Conservation (phyloP, 2,888 invertebrate species). For the Tetragonula carbonaria region DNA sequence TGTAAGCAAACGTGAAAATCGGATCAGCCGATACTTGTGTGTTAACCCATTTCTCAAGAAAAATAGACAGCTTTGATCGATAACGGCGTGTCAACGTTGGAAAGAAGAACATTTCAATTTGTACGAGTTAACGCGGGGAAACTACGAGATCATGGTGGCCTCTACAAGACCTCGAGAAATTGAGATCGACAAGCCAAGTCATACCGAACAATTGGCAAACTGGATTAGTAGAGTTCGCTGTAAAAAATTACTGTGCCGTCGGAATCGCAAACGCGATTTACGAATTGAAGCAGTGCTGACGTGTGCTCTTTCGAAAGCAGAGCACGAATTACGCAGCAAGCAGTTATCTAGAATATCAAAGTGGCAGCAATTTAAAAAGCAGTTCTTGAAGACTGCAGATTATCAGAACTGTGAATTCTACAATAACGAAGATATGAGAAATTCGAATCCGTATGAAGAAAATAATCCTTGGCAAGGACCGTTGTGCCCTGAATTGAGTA, state of each 20-base stretch:
- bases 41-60: constrained; percentile 21
- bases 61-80: background rate
- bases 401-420: constrained; percentile 43
- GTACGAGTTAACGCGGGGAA: background rate
- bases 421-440: constrained; percentile 28
- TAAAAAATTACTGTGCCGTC: constrained; percentile 86
- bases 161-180: constrained; percentile 66
- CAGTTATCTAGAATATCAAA: constrained; percentile 87
- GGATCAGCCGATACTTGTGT: background rate
- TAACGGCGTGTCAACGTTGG: background rate
- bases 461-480: constrained; percentile 71
- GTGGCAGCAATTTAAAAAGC: constrained; percentile 84
- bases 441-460: constrained; percentile 26
- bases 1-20: constrained; percentile 6
- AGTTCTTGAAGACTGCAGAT: constrained; percentile 57
- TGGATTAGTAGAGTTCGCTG: constrained; percentile 88
- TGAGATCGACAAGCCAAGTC: constrained; percentile 70
- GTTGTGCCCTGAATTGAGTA: constrained; percentile 86
- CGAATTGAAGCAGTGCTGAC: constrained; percentile 88
- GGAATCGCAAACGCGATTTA: constrained; percentile 87
- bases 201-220: constrained; percentile 79
- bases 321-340: constrained; percentile 86
- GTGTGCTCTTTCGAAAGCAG: constrained; percentile 86
- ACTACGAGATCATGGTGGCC: constrained; percentile 62
- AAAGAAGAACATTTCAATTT: background rate